Conservation (phyloP, 2,113 vertebrate species). For the Pitta sordida region DNA sequence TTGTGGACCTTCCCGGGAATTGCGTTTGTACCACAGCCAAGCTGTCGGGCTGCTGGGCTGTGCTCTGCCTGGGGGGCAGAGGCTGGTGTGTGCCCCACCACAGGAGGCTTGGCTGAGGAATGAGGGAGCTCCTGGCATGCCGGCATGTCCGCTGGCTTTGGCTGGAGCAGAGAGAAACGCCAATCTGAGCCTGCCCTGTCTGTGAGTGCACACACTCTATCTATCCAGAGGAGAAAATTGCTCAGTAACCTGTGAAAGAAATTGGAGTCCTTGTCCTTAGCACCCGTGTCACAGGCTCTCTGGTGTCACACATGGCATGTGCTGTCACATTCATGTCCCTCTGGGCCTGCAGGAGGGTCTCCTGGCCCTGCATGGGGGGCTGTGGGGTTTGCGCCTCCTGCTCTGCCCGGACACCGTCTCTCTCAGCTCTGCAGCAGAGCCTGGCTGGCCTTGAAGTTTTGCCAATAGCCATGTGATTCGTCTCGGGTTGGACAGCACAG, state of each 20-base stretch:
- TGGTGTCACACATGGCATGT: fast-evolving
- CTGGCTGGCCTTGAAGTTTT: conserved; percentile 16
- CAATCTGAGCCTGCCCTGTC: not conserved
- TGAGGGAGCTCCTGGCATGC: fast-evolving
- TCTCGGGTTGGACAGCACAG: not conserved
- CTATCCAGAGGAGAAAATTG: fast-evolving
- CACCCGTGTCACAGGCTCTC: fast-evolving
- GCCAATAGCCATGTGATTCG: not conserved
- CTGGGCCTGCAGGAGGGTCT: not conserved
- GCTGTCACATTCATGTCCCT: fast-evolving
- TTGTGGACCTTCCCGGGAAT: not conserved
- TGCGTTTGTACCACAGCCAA: not conserved
- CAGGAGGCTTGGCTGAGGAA: not conserved
- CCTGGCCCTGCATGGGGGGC: fast-evolving
- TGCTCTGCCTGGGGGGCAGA: not conserved
- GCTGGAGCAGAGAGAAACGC: not conserved
- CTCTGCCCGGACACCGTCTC: not conserved
- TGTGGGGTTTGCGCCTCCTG: not conserved
- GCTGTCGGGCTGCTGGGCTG: not conserved
- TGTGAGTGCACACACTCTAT: fast-evolving
- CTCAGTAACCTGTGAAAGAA: not conserved
- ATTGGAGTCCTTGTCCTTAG: not conserved
- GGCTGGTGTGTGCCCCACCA: not conserved
- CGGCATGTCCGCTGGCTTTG: not conserved
- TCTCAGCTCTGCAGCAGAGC: not conserved